Evolutionary conservation across 1,140 invertebrate species (phyloP).

Genomic region (Drosophila novamexicana): DNA sequence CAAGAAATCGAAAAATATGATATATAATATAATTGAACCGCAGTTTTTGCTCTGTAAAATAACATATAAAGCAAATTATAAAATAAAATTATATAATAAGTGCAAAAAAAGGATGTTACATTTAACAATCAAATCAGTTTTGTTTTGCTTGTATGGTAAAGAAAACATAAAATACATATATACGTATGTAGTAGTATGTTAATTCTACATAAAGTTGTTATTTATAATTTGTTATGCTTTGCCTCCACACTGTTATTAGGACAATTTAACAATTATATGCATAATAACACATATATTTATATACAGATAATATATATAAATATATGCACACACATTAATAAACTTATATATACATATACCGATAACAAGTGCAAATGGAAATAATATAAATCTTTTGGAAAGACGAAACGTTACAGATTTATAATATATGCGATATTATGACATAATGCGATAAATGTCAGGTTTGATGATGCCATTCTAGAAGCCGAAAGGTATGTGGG

Average conservation of each 20-base stretch:
- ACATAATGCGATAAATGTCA: conserved; percentile 13
- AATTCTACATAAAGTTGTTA: conserved; percentile 52
- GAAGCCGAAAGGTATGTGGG: neutral
- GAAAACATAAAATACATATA: conserved; percentile 16
- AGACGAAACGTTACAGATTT: neutral
- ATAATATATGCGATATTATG: neutral
- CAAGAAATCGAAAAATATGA: conserved; percentile 16
- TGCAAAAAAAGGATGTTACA: conserved; percentile 6
- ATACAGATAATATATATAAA: conserved; percentile 25
- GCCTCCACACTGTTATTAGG: conserved; percentile 78
- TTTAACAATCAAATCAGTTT: conserved; percentile 14
- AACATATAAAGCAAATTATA: neutral
- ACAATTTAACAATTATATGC: conserved; percentile 76
- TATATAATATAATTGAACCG: conserved; percentile 9
- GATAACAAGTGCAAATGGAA: conserved; percentile 7
- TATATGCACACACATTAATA: neutral
- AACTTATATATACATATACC: neutral
- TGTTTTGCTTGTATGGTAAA: conserved; percentile 18
- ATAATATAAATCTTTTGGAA: conserved; percentile 10
- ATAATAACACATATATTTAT: conserved; percentile 34
- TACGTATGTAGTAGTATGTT: conserved; percentile 45
- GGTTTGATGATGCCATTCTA: conserved; percentile 14
- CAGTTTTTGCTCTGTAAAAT: conserved; percentile 33
- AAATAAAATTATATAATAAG: conserved; percentile 14
- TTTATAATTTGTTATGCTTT: conserved; percentile 78